These are phyloP conservation scores for Leucopsar rothschildi DNA, from an alignment of 2,113 vertebrate genomes.

Conservation along the genomic window DNA sequence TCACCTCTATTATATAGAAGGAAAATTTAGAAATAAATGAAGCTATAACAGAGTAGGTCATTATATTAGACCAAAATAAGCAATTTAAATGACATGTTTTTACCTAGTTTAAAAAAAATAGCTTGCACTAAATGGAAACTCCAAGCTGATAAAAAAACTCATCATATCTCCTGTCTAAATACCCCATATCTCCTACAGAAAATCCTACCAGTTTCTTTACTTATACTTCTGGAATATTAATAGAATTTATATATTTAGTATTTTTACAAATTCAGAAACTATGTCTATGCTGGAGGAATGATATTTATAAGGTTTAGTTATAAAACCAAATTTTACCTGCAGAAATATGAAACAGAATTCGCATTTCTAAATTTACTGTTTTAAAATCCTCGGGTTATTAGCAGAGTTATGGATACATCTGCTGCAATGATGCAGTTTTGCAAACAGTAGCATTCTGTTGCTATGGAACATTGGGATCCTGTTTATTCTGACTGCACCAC, in stretches of 20 bases:
- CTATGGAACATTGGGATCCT: conserved; percentile 6
- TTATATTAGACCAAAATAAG: conserved; percentile 48
- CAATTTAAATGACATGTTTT: conserved; percentile 30
- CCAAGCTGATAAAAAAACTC: neutral
- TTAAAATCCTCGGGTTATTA: neutral
- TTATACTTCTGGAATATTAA: neutral
- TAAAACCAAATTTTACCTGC: neutral
- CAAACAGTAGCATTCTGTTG: neutral
- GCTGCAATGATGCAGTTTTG: neutral
- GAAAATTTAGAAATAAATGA: conserved; percentile 48
- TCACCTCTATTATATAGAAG: neutral
- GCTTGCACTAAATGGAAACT: neutral
- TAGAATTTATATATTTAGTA: neutral
- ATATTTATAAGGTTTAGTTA: neutral
- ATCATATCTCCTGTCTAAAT: neutral
- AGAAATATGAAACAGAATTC: neutral
- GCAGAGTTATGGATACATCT: neutral
- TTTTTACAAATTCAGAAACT: neutral
- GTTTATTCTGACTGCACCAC: neutral
- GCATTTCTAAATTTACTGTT: neutral
- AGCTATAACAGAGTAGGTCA: conserved; percentile 33
- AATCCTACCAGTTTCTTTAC: neutral
- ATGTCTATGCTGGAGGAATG: neutral
- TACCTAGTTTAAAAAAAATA: neutral
- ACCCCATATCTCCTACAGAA: neutral